Base-by-base conservation (phyloP, 2,888 invertebrate genomes). In the Eucriotettix oculatus region DNA sequence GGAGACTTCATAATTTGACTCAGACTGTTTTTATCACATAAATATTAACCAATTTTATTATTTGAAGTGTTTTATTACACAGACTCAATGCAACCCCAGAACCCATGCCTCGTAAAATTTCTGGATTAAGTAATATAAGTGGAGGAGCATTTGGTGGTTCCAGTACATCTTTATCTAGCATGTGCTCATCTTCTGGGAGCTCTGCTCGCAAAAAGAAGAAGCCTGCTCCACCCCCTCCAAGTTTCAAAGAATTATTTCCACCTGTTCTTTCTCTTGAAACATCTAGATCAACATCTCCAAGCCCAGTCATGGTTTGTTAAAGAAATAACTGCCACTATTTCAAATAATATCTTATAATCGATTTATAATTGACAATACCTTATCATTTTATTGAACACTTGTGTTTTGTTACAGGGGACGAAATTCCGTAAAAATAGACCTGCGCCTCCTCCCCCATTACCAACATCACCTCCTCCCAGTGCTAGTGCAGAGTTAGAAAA, bases 211-310 rank as follows among this genome's bases (percentile, higher is more conserved):
- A 81, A 52, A 83, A 81, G 69, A 86, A 86, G 71, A 79, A 81
- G 60, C 81, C 78, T 29, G 86, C 87, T n/a, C 86, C 86, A 9
- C 80, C 78, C 43, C 86, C 86, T 58, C 69, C 68, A 16, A 62
- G 64, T 17, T 48, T 57, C 9, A 54, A 57, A 14, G 59, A 62
- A 52, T 48, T 61, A 14, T 59, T 61, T 16, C 57, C 61, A 61
- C 16, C 66, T 57, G 16, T 84, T 80, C 9, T 68, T 70, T 44
- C 61, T 63, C 12, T 65, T 59, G 16, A 59, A 54, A 10, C 61
- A 52, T 57, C 64, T 60, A 42, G 55, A 11, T 42, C 58, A 17
- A 58, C 64, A 42, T 74, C 71, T 65, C 72, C 73, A 10, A 67
- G 68, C 59, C 67, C 68, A 62, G 9, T 48, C 5, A 48, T 29